These are phyloP conservation scores for Venustoraphidia nigricollis DNA, from an alignment of 2,888 invertebrate species.

Conservation along the genomic window DNA sequence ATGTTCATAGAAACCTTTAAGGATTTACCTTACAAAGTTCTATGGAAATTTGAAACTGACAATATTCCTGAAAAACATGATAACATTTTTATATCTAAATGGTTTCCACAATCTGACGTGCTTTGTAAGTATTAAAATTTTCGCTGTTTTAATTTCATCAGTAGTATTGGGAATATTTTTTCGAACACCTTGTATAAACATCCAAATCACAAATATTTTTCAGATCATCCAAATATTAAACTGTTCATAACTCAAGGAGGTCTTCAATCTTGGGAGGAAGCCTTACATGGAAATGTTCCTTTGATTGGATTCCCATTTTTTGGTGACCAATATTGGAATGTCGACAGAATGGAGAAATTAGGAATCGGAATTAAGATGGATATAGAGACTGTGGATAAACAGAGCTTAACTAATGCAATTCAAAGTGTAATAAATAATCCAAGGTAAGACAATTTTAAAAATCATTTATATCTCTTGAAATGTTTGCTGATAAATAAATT, in stretches of 20 bases:
- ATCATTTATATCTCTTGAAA: no score
- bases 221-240: background rate
- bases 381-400: no score
- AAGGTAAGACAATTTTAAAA: no score
- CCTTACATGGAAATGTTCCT: background rate
- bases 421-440: no score
- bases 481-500: no score
- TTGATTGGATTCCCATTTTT: slow-evolving; percentile 1
- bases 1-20: slow-evolving; percentile 17
- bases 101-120: slow-evolving; percentile 5
- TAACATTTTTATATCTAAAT: slow-evolving; percentile 15
- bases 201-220: no score
- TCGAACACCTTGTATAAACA: no score
- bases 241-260: slow-evolving; percentile 1
- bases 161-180: no score
- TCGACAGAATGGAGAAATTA: background rate
- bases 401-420: no score
- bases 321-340: slow-evolving; percentile 1
- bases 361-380: background rate
- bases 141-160: background rate
- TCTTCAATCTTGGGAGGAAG: slow-evolving; percentile 1
- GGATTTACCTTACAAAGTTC: slow-evolving; percentile 17
- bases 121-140: background rate
- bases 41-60: slow-evolving; percentile 21
- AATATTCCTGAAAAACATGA: slow-evolving; percentile 11